phyloP scores from a whole-genome alignment of 2,888 invertebrate genomes.

The Lasioglossum figueresi region DNA sequence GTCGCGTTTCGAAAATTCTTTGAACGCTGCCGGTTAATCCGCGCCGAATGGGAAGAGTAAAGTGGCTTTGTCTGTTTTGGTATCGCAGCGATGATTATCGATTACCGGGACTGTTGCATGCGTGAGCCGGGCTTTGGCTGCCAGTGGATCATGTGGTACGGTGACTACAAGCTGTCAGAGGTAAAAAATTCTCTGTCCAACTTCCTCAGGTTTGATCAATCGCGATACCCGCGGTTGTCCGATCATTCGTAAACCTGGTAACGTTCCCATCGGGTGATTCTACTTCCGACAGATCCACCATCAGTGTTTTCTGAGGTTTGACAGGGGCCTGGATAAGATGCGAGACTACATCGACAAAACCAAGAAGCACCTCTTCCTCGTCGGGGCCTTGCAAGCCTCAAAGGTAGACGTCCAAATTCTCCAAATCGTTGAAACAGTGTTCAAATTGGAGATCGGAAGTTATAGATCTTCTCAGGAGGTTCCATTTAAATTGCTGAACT shows the following conservation, averaged over 20 bases:
- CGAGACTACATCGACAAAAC: slow-evolving; percentile 62
- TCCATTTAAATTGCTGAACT: background rate
- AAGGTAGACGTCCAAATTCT: slow-evolving; percentile 65
- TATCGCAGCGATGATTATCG: slow-evolving; percentile 77
- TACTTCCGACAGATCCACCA: slow-evolving; percentile 70
- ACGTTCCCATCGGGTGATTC: slow-evolving; percentile 12
- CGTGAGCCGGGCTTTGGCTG: slow-evolving; percentile 77
- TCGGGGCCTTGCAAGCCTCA: slow-evolving; percentile 72
- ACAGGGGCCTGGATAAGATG: slow-evolving; percentile 72
- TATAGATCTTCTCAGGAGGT: too few relatives aligned
- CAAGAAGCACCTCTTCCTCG: slow-evolving; percentile 66
- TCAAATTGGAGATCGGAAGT: too few relatives aligned
- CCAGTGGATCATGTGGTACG: slow-evolving; percentile 82
- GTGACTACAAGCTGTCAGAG: slow-evolving; percentile 79
- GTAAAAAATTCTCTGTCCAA: slow-evolving; percentile 61
- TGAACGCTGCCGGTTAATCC: background rate
- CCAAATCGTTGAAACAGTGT: background rate
- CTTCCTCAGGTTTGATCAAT: background rate
- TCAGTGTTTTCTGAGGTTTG: slow-evolving; percentile 68
- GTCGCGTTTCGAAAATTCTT: background rate
- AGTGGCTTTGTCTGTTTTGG: slow-evolving; percentile 3
- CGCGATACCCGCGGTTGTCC: background rate
- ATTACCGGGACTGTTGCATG: slow-evolving; percentile 78
- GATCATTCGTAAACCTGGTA: background rate
- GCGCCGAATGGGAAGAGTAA: background rate